phyloP scores from a whole-genome alignment of 2,113 vertebrate genomes.

The Catharus fuscescens region DNA sequence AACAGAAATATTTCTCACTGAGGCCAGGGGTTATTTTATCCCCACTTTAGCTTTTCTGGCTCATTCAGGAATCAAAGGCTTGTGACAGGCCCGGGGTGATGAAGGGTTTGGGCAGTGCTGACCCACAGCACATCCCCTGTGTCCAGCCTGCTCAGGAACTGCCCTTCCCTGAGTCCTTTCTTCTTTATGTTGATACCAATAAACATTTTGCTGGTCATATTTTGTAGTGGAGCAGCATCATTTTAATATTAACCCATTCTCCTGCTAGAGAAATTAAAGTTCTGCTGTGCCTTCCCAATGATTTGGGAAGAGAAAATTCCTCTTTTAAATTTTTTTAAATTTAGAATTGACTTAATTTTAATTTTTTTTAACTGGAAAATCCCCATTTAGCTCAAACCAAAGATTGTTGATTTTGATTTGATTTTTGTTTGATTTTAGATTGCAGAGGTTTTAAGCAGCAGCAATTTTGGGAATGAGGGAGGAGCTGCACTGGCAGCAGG shows the following conservation, averaged over 20 bases:
- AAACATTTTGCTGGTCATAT: fast-evolving
- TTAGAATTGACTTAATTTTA: background rate
- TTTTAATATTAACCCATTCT: background rate
- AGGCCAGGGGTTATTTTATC: background rate
- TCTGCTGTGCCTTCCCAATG: background rate
- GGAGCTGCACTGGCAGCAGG: fast-evolving
- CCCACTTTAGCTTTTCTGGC: background rate
- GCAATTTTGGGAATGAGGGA: fast-evolving
- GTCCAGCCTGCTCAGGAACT: background rate
- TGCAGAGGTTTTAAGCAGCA: background rate
- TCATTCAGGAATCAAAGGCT: background rate
- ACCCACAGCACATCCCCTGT: fast-evolving
- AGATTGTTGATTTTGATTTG: background rate
- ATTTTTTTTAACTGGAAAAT: background rate
- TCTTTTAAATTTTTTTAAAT: background rate
- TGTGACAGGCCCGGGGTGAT: background rate
- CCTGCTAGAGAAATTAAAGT: background rate
- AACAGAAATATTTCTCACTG: background rate
- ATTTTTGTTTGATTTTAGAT: background rate
- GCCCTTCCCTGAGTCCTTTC: background rate
- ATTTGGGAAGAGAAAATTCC: background rate
- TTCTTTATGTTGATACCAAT: background rate
- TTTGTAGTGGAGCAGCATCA: background rate
- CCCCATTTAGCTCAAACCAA: background rate
- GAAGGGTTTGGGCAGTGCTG: background rate